Percentiles rank a stretch among this genome's conserved stretches.
phyloP scores from a whole-genome alignment of 2,888 invertebrate species.

The Ectropis crepuscularia region DNA sequence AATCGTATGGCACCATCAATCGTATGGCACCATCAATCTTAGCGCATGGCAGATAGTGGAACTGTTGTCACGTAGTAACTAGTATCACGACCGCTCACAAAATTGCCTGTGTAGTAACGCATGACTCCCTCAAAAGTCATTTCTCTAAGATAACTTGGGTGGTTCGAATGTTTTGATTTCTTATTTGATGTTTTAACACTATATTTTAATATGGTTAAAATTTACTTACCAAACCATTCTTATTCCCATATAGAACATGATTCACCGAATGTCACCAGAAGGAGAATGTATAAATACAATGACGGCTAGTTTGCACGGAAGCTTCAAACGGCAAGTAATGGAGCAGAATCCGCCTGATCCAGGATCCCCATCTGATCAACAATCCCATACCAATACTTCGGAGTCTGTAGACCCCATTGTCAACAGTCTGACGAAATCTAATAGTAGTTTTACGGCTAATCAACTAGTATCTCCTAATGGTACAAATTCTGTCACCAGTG shows the following conservation, averaged over 20 bases:
- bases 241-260: conserved; percentile 85
- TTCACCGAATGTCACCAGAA: conserved; percentile 89
- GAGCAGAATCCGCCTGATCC: conserved; percentile 73
- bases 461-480: conserved; percentile 80
- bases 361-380: conserved; percentile 73
- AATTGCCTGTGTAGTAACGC: no score
- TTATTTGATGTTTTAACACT: conserved; percentile 52
- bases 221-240: conserved; percentile 47
- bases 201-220: conserved; percentile 35
- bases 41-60: no score
- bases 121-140: no score
- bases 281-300: conserved; percentile 87
- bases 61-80: no score
- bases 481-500: conserved; percentile 81
- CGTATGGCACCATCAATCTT: no score
- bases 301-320: conserved; percentile 87
- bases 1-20: no score
- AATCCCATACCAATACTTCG: conserved; percentile 74
- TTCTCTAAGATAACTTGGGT: conserved; percentile 7
- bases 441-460: conserved; percentile 69
- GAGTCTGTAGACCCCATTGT: conserved; percentile 71
- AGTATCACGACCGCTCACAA: no score
- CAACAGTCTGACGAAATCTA: conserved; percentile 75
- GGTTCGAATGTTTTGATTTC: conserved; percentile 20
- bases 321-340: conserved; percentile 85